phyloP scores from a whole-genome alignment of 2,888 invertebrate genomes.

The Lomographa bimaculata region DNA sequence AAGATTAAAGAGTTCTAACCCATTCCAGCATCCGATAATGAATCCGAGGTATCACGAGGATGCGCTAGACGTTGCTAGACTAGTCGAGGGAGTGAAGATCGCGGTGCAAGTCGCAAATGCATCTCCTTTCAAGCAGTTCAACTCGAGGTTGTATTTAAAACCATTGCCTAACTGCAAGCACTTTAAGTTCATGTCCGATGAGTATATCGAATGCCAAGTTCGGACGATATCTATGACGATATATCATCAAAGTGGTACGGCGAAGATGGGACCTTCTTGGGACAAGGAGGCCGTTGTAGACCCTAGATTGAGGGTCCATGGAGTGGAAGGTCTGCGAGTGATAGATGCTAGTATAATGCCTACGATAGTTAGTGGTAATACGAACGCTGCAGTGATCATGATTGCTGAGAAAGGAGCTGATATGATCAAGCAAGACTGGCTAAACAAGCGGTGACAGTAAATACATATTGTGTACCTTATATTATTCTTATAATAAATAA shows the following conservation, averaged over 20 bases:
- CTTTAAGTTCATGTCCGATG: conserved; percentile 88
- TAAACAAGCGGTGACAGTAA: conserved; percentile 63
- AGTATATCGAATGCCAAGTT: conserved; percentile 94
- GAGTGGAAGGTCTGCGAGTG: conserved; percentile 90
- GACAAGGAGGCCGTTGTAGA: conserved; percentile 93
- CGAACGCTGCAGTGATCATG: conserved; percentile 96
- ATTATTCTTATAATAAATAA: no score
- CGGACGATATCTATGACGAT: conserved; percentile 95
- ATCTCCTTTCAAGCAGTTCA: conserved; percentile 91
- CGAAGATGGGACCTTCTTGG: conserved; percentile 93
- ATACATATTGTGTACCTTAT: conserved; percentile 9
- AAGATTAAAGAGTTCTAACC: conserved; percentile 90
- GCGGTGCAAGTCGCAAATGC: conserved; percentile 89
- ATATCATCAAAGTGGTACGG: conserved; percentile 94
- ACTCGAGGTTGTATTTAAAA: conserved; percentile 88
- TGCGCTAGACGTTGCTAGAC: conserved; percentile 88
- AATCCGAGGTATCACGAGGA: conserved; percentile 96
- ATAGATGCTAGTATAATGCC: conserved; percentile 96
- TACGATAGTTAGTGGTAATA: conserved; percentile 93
- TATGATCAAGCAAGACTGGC: conserved; percentile 93
- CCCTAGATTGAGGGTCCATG: conserved; percentile 89
- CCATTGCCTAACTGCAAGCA: conserved; percentile 92
- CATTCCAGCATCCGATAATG: conserved; percentile 93
- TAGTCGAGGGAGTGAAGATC: conserved; percentile 93
- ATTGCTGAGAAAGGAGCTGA: conserved; percentile 95